These are phyloP conservation scores for Temnothorax nylanderi DNA, from an alignment of 1,140 invertebrate genomes.

Conservation along the genomic window DNA sequence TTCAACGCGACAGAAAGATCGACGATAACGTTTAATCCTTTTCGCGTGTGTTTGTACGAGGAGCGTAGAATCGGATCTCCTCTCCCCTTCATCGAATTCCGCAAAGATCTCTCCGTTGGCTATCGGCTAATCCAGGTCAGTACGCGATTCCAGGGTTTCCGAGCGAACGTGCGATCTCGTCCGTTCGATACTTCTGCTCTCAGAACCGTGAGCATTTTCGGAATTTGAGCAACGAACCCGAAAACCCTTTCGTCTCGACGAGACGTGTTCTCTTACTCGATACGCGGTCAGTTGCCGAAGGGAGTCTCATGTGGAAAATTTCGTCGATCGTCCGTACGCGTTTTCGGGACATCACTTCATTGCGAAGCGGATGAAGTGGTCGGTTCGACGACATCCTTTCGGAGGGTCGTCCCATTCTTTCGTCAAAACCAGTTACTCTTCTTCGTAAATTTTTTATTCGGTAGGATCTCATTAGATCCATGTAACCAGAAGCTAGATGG, in stretches of 20 bases:
- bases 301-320: conserved; percentile 4
- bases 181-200: not conserved
- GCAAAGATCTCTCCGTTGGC: conserved; percentile 2
- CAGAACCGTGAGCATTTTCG: conserved; percentile 16
- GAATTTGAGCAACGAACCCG: conserved; percentile 8
- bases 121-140: not conserved
- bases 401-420: not conserved
- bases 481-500: not conserved
- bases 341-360: not conserved
- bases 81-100: not conserved
- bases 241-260: conserved; percentile 5
- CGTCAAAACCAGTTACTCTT: not conserved
- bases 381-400: not conserved
- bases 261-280: conserved; percentile 4
- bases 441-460: not conserved
- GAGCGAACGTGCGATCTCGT: conserved; percentile 4
- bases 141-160: conserved; percentile 6
- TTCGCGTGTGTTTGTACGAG: not conserved
- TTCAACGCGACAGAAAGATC: conserved; percentile 7
- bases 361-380: not conserved
- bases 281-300: not conserved
- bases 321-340: not conserved
- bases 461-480: not conserved
- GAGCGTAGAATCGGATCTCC: not conserved
- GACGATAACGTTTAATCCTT: conserved; percentile 15